A percentile compares a stretch with the other conserved stretches of the same genome.
These are phyloP conservation scores for Eumaeus atala DNA, from an alignment of 1,140 invertebrate genomes.

Conservation along the genomic window DNA sequence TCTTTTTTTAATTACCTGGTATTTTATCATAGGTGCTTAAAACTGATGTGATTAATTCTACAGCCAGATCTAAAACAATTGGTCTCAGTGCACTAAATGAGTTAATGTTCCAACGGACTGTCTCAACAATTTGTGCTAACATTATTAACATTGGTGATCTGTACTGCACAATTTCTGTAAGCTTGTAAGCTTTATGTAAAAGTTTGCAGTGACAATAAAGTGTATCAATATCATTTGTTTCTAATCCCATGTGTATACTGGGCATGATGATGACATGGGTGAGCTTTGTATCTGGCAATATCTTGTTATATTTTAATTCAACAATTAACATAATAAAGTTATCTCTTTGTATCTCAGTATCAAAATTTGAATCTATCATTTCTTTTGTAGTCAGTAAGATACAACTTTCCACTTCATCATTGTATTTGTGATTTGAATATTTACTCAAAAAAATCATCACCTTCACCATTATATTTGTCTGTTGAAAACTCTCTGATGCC, in stretches of 20 bases:
- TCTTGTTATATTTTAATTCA: slow-evolving; percentile 34
- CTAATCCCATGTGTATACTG: slow-evolving; percentile 41
- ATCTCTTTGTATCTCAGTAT: slow-evolving; percentile 33
- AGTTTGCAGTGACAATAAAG: slow-evolving; percentile 44
- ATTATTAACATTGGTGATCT: slow-evolving; percentile 54
- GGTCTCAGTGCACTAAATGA: slow-evolving; percentile 37
- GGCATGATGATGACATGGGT: slow-evolving; percentile 58
- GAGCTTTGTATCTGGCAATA: slow-evolving; percentile 41
- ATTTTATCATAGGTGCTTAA: slow-evolving; percentile 40
- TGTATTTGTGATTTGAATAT: slow-evolving; percentile 50
- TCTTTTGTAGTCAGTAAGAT: slow-evolving; percentile 37
- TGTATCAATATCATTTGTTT: slow-evolving; percentile 35
- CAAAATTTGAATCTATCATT: slow-evolving; percentile 30
- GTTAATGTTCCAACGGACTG: slow-evolving; percentile 49
- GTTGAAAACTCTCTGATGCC: slow-evolving; percentile 47
- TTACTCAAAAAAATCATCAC: slow-evolving; percentile 41
- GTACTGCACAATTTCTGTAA: slow-evolving; percentile 44
- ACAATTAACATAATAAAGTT: slow-evolving; percentile 48
- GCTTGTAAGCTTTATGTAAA: slow-evolving; percentile 32
- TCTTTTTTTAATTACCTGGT: slow-evolving; percentile 41
- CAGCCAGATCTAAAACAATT: slow-evolving; percentile 31
- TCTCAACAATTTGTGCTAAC: slow-evolving; percentile 48
- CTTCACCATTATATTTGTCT: slow-evolving; percentile 46
- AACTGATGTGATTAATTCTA: slow-evolving; percentile 40
- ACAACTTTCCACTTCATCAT: slow-evolving; percentile 46